Evolutionary conservation across 1,140 invertebrate genomes (phyloP).

Genomic region (Amphibalanus amphitrite): DNA sequence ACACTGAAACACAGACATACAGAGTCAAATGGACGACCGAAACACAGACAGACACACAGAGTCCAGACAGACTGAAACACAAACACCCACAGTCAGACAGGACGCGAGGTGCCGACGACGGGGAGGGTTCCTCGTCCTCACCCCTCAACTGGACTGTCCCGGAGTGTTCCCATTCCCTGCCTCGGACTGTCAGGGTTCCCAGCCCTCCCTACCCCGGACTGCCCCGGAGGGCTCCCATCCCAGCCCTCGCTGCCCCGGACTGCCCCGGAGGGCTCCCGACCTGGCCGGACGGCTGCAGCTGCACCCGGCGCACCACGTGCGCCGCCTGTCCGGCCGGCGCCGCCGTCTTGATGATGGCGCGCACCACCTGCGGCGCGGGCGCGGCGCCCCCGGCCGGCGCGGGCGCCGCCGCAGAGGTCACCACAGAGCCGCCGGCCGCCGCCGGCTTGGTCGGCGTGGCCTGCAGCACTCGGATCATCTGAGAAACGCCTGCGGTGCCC

Average conservation of each 20-base stretch:
- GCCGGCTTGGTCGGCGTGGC: background rate
- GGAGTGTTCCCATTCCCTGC: too few relatives aligned
- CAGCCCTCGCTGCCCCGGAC: background rate
- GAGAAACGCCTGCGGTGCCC: background rate
- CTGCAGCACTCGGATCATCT: conserved; percentile 3
- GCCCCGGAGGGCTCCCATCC: too few relatives aligned
- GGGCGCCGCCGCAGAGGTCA: background rate
- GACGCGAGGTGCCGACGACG: too few relatives aligned
- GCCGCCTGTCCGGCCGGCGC: background rate
- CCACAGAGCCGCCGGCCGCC: background rate
- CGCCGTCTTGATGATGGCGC: conserved; percentile 3
- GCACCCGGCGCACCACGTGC: background rate
- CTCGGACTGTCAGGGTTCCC: too few relatives aligned
- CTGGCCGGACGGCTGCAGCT: background rate
- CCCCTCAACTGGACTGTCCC: too few relatives aligned
- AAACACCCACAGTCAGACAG: too few relatives aligned
- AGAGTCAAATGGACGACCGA: too few relatives aligned
- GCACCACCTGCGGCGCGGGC: background rate
- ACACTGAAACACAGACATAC: too few relatives aligned
- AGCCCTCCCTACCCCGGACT: background rate
- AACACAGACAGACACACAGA: too few relatives aligned
- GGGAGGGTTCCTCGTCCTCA: too few relatives aligned
- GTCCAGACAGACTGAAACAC: too few relatives aligned
- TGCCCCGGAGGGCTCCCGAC: background rate
- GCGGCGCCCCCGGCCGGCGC: background rate